A percentile compares a stretch with the other conserved stretches of the same genome.
These are phyloP conservation scores for Meganola albula DNA, from an alignment of 2,888 invertebrate genomes.

Conservation along the genomic window DNA sequence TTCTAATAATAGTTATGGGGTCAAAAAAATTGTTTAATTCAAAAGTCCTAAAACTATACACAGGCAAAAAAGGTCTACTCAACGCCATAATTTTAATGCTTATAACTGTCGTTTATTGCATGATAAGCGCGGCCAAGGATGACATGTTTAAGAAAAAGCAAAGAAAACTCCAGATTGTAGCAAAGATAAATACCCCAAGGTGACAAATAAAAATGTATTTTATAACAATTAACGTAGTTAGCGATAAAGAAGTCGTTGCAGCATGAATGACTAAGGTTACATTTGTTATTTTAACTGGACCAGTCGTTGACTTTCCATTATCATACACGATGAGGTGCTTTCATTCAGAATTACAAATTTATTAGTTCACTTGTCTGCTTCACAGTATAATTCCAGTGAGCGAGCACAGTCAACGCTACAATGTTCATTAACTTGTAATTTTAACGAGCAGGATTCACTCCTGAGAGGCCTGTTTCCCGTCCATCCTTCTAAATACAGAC, in stretches of 20 bases:
- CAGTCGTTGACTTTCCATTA: constrained; percentile 55
- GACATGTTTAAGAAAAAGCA: constrained; percentile 50
- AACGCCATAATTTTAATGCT: constrained; percentile 48
- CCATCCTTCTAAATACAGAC: constrained; percentile 36
- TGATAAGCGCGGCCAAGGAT: constrained; percentile 47
- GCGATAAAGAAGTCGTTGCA: constrained; percentile 15
- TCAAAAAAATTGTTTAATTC: too few relatives aligned
- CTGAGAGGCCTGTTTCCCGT: constrained; percentile 39
- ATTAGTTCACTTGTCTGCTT: constrained; percentile 35
- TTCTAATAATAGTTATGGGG: too few relatives aligned
- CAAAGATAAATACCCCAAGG: constrained; percentile 18
- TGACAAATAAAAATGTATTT: constrained; percentile 12
- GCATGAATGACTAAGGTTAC: constrained; percentile 27
- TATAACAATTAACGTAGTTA: constrained; percentile 11
- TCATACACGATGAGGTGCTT: constrained; percentile 55
- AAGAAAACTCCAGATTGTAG: constrained; percentile 22
- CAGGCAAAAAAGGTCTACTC: too few relatives aligned
- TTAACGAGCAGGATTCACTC: constrained; percentile 35
- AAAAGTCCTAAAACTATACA: too few relatives aligned
- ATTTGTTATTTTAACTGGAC: constrained; percentile 40
- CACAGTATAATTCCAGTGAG: constrained; percentile 34
- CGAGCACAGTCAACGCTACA: constrained; percentile 31
- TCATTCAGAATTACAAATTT: constrained; percentile 54
- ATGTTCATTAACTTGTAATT: constrained; percentile 43
- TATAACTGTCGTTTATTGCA: constrained; percentile 60